phyloP scores from a whole-genome alignment of 2,797 vertebrate species.

The Dipus sagitta region DNA sequence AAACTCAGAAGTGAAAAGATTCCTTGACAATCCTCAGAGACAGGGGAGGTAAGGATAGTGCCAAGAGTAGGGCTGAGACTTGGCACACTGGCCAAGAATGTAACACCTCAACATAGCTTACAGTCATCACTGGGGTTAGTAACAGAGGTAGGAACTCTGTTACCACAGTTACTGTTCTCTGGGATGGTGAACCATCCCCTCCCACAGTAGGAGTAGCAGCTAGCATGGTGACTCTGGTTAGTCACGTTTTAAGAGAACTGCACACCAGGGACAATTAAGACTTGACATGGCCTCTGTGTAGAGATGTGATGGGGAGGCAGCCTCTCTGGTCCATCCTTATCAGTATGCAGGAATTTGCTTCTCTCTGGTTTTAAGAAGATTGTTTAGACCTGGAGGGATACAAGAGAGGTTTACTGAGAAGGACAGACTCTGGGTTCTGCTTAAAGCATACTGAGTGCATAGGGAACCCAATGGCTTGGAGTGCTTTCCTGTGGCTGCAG shows the following conservation, averaged over 20 bases:
- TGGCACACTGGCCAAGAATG: not conserved
- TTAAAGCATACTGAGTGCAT: not conserved
- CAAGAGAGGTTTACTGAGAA: not conserved
- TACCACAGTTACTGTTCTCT: not conserved
- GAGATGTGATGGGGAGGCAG: slow-evolving; percentile 3
- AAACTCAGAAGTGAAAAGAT: slow-evolving; percentile 2
- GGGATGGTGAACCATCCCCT: not conserved
- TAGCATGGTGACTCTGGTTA: slow-evolving; percentile 21
- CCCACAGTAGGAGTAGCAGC: slow-evolving; percentile 42
- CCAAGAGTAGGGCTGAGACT: not conserved
- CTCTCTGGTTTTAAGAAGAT: slow-evolving; percentile 38
- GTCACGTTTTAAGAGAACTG: slow-evolving; percentile 58
- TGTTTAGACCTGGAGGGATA: slow-evolving; percentile 67
- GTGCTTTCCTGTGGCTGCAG: slow-evolving; percentile 3
- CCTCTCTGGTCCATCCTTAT: not conserved
- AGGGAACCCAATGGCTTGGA: not conserved
- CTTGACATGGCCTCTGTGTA: not conserved
- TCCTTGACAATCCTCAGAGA: slow-evolving; percentile 3
- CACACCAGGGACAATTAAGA: not conserved
- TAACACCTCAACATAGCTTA: slow-evolving; percentile 22
- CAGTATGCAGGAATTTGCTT: not conserved
- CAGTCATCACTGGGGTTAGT: not conserved
- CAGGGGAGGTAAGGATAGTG: not conserved
- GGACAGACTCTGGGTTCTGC: slow-evolving; percentile 2
- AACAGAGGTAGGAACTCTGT: not conserved